phyloP scores from a whole-genome alignment of 2,113 vertebrate species.

The Apodemus speciosus region DNA sequence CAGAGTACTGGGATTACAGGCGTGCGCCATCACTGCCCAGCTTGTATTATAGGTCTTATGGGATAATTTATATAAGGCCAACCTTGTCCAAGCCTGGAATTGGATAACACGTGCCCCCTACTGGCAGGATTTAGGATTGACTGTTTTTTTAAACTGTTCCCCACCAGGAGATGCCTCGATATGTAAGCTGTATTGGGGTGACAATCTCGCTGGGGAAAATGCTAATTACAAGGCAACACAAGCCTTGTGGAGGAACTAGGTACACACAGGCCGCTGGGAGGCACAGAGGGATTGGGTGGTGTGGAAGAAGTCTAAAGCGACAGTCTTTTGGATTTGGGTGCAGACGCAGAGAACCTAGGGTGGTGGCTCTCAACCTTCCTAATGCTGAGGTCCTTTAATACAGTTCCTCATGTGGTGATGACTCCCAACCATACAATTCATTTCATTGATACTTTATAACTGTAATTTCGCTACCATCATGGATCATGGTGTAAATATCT shows the following conservation, averaged over 20 bases:
- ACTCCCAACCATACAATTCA: not conserved
- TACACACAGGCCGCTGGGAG: not conserved
- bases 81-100: not conserved
- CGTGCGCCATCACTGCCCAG: too few species aligned
- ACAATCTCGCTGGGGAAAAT: not conserved
- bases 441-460: not conserved
- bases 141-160: not conserved
- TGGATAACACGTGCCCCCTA: slow-evolving; percentile 44
- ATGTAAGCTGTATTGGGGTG: not conserved
- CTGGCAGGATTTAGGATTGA: not conserved
- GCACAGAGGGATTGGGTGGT: not conserved
- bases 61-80: not conserved
- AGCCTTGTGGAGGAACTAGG: not conserved
- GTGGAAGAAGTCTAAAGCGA: not conserved
- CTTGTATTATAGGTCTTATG: not conserved
- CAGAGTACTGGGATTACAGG: too few species aligned
- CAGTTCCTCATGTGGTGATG: not conserved
- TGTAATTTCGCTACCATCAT: not conserved
- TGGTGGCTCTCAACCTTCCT: not conserved
- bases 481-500: not conserved
- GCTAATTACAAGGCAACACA: not conserved
- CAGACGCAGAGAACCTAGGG: not conserved
- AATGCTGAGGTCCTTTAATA: not conserved
- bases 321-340: not conserved
- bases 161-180: not conserved